Evolutionary conservation across 2,888 invertebrate genomes (phyloP).

Genomic region (Idaea aversata): DNA sequence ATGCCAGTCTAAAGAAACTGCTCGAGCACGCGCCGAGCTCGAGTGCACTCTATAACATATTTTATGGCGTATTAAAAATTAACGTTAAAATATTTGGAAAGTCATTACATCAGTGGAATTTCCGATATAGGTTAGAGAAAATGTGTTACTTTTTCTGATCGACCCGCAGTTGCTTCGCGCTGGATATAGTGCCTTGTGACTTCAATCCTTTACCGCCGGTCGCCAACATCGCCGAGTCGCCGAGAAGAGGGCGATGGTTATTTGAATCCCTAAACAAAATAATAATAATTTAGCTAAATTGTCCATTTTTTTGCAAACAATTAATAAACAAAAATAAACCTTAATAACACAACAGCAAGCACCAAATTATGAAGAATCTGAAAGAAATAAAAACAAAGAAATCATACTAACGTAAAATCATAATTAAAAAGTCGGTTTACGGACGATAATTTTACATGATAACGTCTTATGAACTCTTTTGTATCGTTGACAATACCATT

Average conservation of each 20-base stretch:
- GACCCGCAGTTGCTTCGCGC: constrained; percentile 92
- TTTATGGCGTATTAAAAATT: constrained; percentile 2
- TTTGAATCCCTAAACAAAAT: constrained; percentile 90
- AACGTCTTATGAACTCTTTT: too few relatives aligned
- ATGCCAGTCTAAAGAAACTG: too few relatives aligned
- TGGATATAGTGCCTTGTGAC: constrained; percentile 92
- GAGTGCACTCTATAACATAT: constrained; percentile 4
- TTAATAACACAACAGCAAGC: neutral
- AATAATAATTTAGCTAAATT: neutral
- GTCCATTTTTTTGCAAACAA: neutral
- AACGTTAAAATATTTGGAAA: too few relatives aligned
- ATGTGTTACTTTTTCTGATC: constrained; percentile 89
- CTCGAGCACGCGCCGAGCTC: too few relatives aligned
- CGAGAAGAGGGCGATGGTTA: constrained; percentile 91
- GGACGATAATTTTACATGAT: too few relatives aligned
- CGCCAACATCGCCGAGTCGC: constrained; percentile 96
- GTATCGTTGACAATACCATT: too few relatives aligned
- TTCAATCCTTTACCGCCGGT: constrained; percentile 88
- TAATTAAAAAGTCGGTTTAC: neutral
- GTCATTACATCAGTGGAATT: constrained; percentile 1
- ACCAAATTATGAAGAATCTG: constrained; percentile 24
- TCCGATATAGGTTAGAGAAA: constrained; percentile 41
- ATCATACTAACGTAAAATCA: constrained; percentile 12
- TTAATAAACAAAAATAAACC: neutral
- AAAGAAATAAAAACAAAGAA: constrained; percentile 20